Evolutionary conservation across 2,113 vertebrate genomes (phyloP).

Genomic region (Rhinopomastus cyanomelas): DNA sequence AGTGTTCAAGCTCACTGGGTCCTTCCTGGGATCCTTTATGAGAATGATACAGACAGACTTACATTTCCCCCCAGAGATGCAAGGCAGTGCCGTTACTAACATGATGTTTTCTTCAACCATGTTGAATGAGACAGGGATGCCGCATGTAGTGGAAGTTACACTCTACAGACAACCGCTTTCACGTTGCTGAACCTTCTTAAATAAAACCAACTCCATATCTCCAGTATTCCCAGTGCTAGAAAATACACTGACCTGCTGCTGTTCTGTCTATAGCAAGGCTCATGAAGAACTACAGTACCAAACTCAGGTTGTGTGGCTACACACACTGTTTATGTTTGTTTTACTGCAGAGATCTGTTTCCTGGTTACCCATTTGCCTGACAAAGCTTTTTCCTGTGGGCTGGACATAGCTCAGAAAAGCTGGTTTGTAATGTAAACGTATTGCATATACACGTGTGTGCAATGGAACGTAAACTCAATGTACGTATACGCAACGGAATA

Average conservation of each 20-base stretch:
- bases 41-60: neutral
- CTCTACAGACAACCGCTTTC: neutral
- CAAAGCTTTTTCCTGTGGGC: neutral
- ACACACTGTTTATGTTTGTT: neutral
- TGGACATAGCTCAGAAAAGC: neutral
- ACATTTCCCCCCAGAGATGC: neutral
- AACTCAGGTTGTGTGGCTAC: neutral
- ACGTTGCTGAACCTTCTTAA: neutral
- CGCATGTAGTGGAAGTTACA: accelerated
- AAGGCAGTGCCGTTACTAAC: neutral
- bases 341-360: neutral
- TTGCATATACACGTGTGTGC: too few relatives aligned
- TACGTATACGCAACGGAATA: neutral
- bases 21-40: neutral
- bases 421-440: neutral
- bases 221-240: neutral
- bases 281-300: neutral
- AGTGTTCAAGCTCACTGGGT: neutral
- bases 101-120: neutral
- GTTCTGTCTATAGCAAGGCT: neutral
- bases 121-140: accelerated
- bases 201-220: neutral
- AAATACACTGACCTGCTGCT: neutral
- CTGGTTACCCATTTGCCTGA: neutral
- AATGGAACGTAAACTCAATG: neutral